Evolutionary conservation across 1,140 invertebrate species (phyloP), one percentile per base, ranked within the genome.

Genomic region (Bombus picipes): DNA sequence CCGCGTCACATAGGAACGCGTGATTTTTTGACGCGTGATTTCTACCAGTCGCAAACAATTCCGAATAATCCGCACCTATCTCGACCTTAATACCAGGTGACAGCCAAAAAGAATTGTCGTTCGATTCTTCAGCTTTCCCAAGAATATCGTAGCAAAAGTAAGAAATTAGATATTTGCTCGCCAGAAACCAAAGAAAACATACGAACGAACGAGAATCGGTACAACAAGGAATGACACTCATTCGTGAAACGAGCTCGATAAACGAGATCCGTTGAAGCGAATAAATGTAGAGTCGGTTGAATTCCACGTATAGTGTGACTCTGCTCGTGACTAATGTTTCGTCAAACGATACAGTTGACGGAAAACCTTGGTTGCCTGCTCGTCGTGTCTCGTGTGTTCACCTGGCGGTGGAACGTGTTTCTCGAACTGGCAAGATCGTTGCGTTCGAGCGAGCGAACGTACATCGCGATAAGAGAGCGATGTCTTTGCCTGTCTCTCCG

Each of bases 341-440:
- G 78, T 85, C 84, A 85, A 85, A 85, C 37, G 79, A 75, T 75
- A 85, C 78, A 81, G 84, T 81, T 85, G 84, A 81, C 72, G 84
- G 71, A 75, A 75, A 85, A 75, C 84, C 78, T 85, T 85, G 84
- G 72, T 75, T 43, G 79, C 71, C n/a, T 75, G 79, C 41, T 72
- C 83, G 74, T 83, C 74, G 18, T 62, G 53, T 81, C 79, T 70
- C 78, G 84, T 43, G 62, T 81, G 84, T 85, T 85, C 79, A 85
- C 84, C 84, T 85, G 84, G 84, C 70, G 78, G 43, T 37, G 78
- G 75, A 85, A 85, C 84, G 84, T 81, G 84, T 68, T 75, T 47
- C 84, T 43, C 79, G 43, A 41, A 59, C 77, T 85, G 84, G 57
- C 79, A 75, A 85, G 65, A 74, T 39, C 59, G 81, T 72, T 75